A percentile compares a stretch with the other conserved stretches of the same genome.
Conservation (phyloP, 37 sponge, comb jelly and placozoan species). For the Cladorhizidae sp. region DNA sequence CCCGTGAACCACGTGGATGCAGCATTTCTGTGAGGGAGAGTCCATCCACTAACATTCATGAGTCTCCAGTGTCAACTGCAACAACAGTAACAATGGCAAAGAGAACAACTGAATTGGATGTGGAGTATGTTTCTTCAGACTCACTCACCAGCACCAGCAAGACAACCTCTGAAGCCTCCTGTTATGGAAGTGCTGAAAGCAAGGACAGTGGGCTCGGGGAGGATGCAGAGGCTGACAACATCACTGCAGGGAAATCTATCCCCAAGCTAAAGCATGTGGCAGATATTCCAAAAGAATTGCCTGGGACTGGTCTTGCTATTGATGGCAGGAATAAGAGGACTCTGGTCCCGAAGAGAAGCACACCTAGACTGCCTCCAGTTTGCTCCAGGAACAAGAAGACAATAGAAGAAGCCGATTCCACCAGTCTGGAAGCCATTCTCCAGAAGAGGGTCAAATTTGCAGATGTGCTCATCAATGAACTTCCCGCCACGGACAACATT, state of each 20-base stretch:
- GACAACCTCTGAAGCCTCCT: background rate
- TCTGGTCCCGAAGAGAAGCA: background rate
- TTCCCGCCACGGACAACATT: background rate
- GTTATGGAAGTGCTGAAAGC: conserved; percentile 13
- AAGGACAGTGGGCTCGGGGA: conserved; percentile 33
- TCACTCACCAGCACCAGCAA: background rate
- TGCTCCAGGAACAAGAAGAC: background rate
- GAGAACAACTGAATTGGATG: too few species aligned
- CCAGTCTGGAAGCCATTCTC: conserved; percentile 3
- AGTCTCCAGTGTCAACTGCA: too few species aligned
- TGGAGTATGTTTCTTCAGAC: background rate
- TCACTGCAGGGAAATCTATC: conserved; percentile 17
- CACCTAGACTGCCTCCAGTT: background rate
- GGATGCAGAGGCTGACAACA: background rate
- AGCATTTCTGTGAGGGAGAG: too few species aligned
- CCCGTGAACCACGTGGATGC: too few species aligned
- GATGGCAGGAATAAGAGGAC: conserved; percentile 1
- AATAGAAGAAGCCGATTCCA: background rate
- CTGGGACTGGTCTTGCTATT: background rate
- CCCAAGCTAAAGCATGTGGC: background rate
- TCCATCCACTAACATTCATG: too few species aligned
- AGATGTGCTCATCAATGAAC: conserved; percentile 6
- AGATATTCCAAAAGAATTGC: background rate
- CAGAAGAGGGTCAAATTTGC: conserved; percentile 18
- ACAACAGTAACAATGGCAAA: background rate